Base-by-base conservation (phyloP, 1,140 invertebrate species). In the Aphelenchoides besseyi region DNA sequence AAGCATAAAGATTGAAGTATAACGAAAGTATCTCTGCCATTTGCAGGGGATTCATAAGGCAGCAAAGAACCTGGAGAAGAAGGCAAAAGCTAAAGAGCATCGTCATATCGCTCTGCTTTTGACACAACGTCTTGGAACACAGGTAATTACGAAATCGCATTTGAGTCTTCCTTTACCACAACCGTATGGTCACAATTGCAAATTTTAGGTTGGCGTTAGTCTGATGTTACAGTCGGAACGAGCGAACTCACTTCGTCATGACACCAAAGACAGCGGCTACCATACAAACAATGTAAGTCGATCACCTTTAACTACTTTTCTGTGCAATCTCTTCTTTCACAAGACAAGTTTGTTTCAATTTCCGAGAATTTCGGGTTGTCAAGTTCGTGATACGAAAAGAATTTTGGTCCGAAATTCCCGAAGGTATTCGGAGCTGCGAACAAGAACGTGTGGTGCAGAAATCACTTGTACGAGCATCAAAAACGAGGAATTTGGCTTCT, bases 1-100 rank as follows among this genome's bases (percentile, higher is more conserved):
- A 48, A 23, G 41, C 12, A 48, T 23, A 12, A 48, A 48, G 12
- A 48, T 23, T 16, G 23, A 48, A 16, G 23, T 16, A 48, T 23
- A 12, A 48, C 12, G 41, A 48, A 48, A 23, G 12, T 23, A 48
- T 48, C 41, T 23, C 55, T 59, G 12, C 5, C 9, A 61, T 48
- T 74, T 82, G 68, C 36, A 84, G 80, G 82, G 82, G 48, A 83
- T 83, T 64, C 82, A 83, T 61, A 76, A 84, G 74, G 82, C 82
- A 23, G 82, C 82, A 29, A 83, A 83, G 70, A 83, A 84, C 70
- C 63, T 83, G 18, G 83, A 83, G 63, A 83, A 83, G 62, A 80
- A 79, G 63, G 80, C 77, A 18, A 81, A 81, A 72, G 82, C 82
- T 3, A 84, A 84, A 72, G 82, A 83, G 64, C 74, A 83, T 54